These are phyloP conservation scores for Myotis yumanensis DNA, from an alignment of 2,113 vertebrate species.

Conservation along the genomic window DNA sequence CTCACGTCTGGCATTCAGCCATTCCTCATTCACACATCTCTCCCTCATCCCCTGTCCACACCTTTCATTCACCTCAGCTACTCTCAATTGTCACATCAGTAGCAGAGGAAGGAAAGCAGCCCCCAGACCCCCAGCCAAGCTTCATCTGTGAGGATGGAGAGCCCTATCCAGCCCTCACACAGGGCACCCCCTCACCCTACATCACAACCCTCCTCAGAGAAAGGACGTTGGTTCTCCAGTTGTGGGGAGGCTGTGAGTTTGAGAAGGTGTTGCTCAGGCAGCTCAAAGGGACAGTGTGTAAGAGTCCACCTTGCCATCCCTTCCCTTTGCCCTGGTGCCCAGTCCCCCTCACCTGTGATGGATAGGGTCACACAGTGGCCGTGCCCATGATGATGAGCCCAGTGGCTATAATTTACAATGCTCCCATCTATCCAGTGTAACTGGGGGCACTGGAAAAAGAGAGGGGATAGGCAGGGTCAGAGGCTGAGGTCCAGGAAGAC, in stretches of 20 bases:
- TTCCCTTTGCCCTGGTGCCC: background rate
- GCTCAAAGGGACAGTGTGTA: background rate
- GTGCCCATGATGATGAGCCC: background rate
- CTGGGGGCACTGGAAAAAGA: accelerated
- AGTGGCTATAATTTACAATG: conserved; percentile 16
- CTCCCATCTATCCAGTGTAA: conserved; percentile 40
- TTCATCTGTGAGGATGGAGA: background rate
- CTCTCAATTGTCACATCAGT: background rate
- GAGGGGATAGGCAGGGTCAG: background rate
- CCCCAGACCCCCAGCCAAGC: background rate
- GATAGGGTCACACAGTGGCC: background rate
- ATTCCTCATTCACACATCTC: background rate
- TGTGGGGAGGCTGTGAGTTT: background rate
- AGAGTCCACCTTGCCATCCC: too few relatives aligned
- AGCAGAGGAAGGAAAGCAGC: background rate
- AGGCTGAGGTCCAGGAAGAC: background rate
- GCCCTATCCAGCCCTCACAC: accelerated
- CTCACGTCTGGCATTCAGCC: background rate
- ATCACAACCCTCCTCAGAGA: background rate
- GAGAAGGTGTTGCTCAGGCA: background rate
- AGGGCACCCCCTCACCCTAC: accelerated
- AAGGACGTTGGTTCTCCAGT: background rate
- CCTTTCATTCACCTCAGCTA: background rate
- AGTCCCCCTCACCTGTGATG: conserved; percentile 22
- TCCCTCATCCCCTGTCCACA: background rate